Evolutionary conservation across 2,113 vertebrate genomes (phyloP).

Genomic region (Anthoscopus minutus): DNA sequence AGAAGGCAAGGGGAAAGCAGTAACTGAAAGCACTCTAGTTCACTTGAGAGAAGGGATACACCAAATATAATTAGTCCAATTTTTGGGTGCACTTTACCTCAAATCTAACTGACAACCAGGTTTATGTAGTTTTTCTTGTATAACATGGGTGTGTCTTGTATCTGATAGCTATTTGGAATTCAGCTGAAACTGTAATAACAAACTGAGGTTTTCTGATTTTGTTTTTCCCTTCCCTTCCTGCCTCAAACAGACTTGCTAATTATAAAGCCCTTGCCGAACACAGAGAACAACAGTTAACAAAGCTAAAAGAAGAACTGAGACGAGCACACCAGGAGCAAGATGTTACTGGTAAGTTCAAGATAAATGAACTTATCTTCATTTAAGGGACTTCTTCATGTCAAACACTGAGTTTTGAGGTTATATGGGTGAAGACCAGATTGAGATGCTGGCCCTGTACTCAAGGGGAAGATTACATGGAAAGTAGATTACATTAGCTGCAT

Average conservation of each 20-base stretch:
- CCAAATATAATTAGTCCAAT: not conserved
- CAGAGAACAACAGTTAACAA: slow-evolving; percentile 74
- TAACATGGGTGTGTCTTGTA: not conserved
- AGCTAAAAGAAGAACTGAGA: slow-evolving; percentile 80
- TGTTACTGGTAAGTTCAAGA: slow-evolving; percentile 74
- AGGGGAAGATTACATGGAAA: not conserved
- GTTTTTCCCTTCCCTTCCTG: not conserved
- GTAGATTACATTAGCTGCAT: not conserved
- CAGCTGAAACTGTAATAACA: not conserved
- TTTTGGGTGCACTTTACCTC: not conserved
- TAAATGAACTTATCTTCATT: too few relatives aligned
- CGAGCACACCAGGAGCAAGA: slow-evolving; percentile 76
- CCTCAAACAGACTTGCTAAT: slow-evolving; percentile 58
- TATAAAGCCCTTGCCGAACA: slow-evolving; percentile 70
- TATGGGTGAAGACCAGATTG: not conserved
- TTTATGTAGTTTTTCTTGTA: not conserved
- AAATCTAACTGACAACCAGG: not conserved
- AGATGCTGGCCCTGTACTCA: not conserved
- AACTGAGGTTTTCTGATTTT: not conserved
- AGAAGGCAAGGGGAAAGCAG: not conserved
- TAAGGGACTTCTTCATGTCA: not conserved
- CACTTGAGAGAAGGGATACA: not conserved
- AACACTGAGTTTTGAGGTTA: not conserved
- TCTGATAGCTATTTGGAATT: not conserved
- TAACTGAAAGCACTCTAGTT: not conserved